These are phyloP conservation scores for Yponomeuta sedellus DNA, from an alignment of 2,888 invertebrate species.

Conservation along the genomic window DNA sequence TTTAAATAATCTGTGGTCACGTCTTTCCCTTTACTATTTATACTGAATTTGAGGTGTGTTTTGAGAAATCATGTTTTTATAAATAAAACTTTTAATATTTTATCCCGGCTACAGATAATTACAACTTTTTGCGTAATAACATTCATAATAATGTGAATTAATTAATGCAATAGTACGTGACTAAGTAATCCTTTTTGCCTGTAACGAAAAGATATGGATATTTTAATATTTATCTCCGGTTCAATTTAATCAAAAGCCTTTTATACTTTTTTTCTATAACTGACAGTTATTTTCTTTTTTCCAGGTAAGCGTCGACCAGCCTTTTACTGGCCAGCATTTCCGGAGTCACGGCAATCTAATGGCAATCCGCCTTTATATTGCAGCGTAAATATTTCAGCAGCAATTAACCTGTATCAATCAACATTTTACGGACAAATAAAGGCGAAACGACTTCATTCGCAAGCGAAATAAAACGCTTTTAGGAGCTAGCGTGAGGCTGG, in stretches of 20 bases:
- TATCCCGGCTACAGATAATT: too few species aligned
- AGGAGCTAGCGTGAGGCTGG: neutral
- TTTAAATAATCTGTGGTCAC: too few species aligned
- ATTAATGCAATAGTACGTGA: too few species aligned
- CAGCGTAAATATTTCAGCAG: constrained; percentile 10
- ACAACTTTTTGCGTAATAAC: too few species aligned
- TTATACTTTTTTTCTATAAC: neutral
- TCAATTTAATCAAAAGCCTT: neutral
- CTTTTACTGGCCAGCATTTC: neutral
- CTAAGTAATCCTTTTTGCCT: too few species aligned
- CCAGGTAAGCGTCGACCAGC: neutral
- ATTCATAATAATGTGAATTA: too few species aligned
- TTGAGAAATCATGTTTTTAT: too few species aligned
- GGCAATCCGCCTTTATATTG: neutral
- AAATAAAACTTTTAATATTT: too few species aligned
- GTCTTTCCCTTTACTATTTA: too few species aligned
- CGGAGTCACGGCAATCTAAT: neutral
- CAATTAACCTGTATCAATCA: constrained; percentile 14
- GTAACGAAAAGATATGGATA: too few species aligned
- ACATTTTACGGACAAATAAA: constrained; percentile 13
- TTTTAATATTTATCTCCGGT: too few species aligned
- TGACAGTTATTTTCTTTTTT: constrained; percentile 1
- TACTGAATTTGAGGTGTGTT: too few species aligned
- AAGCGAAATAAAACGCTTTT: constrained; percentile 1
- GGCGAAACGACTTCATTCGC: constrained; percentile 11